Conservation (phyloP, 2,888 invertebrate genomes). For the Margaritifera margaritifera region DNA sequence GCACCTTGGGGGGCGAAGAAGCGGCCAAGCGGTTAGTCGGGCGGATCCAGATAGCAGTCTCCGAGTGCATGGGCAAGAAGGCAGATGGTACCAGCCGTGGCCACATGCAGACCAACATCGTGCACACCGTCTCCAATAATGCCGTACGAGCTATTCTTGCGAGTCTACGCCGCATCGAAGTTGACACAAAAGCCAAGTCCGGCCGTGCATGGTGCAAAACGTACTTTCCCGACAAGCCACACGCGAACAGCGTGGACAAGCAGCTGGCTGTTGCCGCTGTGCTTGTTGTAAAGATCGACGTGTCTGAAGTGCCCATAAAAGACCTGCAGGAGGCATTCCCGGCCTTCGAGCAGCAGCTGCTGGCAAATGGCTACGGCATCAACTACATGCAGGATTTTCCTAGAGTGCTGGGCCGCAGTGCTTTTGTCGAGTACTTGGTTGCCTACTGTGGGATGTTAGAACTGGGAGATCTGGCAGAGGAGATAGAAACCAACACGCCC, state of each 20-base stretch:
- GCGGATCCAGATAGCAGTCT: not conserved
- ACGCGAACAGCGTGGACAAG: not conserved
- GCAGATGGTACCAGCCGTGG: slow-evolving; percentile 9
- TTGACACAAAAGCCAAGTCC: not conserved
- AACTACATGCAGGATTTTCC: slow-evolving; percentile 11
- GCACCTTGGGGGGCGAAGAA: slow-evolving; percentile 2
- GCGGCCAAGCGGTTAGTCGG: not conserved
- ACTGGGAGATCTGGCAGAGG: too few species aligned
- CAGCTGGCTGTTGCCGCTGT: slow-evolving; percentile 2
- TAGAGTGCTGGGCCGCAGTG: slow-evolving; percentile 3
- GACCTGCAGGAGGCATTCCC: slow-evolving; percentile 9
- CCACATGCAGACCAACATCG: slow-evolving; percentile 9
- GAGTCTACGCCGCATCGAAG: not conserved
- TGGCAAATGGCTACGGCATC: slow-evolving; percentile 10
- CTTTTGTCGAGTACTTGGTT: slow-evolving; percentile 4
- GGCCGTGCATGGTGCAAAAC: not conserved
- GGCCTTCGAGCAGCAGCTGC: slow-evolving; percentile 7
- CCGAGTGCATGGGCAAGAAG: slow-evolving; percentile 1
- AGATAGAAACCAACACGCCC: too few species aligned
- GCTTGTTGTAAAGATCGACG: slow-evolving; percentile 6
- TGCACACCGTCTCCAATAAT: slow-evolving; percentile 10
- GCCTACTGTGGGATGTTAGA: not conserved
- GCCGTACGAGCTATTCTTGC: slow-evolving; percentile 6
- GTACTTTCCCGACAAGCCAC: not conserved
- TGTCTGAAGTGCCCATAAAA: slow-evolving; percentile 10